Percentiles rank a stretch among this genome's conserved stretches.
Conservation (phyloP, 2,797 vertebrate genomes). For the Enteromius fasciolatus region DNA sequence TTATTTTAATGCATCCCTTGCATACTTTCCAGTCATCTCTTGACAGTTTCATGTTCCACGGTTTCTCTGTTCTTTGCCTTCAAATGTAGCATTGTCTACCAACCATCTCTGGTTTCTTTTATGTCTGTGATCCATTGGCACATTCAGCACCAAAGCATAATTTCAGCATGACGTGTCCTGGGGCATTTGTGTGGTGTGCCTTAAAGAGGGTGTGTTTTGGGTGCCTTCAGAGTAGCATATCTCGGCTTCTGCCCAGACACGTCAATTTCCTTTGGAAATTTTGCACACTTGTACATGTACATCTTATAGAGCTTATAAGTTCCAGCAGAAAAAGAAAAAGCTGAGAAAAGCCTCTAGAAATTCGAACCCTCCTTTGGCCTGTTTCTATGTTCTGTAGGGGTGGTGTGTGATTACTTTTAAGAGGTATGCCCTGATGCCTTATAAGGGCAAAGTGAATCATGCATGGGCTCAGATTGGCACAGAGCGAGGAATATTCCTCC, state of each 20-base stretch:
- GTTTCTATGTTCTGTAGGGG: slow-evolving; percentile 52
- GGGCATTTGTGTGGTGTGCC: slow-evolving; percentile 17
- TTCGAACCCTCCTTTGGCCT: slow-evolving; percentile 53
- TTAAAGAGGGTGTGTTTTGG: slow-evolving; percentile 35
- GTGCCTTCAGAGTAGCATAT: slow-evolving; percentile 27
- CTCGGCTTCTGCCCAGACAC: slow-evolving; percentile 52
- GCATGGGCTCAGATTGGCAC: slow-evolving; percentile 70
- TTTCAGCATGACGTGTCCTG: slow-evolving; percentile 49
- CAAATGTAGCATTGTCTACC: slow-evolving; percentile 6
- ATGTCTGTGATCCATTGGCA: slow-evolving; percentile 51
- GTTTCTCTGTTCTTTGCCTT: slow-evolving; percentile 13
- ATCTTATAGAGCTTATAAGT: background rate
- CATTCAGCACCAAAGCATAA: slow-evolving; percentile 49
- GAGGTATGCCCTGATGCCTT: slow-evolving; percentile 64
- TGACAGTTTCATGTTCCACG: slow-evolving; percentile 19
- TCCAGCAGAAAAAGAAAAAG: slow-evolving; percentile 28
- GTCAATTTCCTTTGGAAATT: slow-evolving; percentile 53
- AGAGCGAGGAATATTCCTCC: slow-evolving; percentile 66
- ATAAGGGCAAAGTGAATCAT: slow-evolving; percentile 66
- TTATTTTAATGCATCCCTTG: slow-evolving; percentile 22
- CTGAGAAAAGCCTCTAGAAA: slow-evolving; percentile 23
- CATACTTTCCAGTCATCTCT: slow-evolving; percentile 36
- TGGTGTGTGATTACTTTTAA: slow-evolving; percentile 58
- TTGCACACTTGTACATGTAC: background rate
- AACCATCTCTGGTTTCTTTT: slow-evolving; percentile 26